These are phyloP conservation scores for Euphonia xanthogaster DNA, from an alignment of 2,797 vertebrate species.

Conservation along the genomic window DNA sequence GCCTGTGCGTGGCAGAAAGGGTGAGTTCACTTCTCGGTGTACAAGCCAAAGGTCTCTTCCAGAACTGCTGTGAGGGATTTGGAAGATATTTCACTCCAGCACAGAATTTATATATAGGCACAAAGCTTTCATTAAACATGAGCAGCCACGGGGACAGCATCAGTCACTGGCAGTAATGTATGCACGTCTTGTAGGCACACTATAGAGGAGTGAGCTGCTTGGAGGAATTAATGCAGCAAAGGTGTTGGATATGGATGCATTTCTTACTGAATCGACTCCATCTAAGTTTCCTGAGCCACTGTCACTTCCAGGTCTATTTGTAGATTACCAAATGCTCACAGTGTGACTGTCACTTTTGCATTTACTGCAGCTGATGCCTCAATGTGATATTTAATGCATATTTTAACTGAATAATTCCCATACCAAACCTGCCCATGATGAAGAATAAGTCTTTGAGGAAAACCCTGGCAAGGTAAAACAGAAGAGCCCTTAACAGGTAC, in stretches of 20 bases:
- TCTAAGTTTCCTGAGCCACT: not conserved
- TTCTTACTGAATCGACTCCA: not conserved
- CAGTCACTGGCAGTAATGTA: not conserved
- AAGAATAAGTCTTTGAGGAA: not conserved
- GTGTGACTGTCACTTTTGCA: constrained; percentile 10
- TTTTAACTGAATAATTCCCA: not conserved
- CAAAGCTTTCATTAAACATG: constrained; percentile 57
- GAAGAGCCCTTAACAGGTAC: not conserved
- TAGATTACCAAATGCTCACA: not conserved
- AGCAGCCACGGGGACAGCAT: constrained; percentile 11
- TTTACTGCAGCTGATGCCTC: constrained; percentile 29
- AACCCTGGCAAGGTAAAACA: not conserved
- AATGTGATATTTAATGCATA: not conserved
- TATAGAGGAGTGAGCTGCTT: not conserved
- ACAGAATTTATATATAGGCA: constrained; percentile 26
- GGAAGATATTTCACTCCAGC: constrained; percentile 19
- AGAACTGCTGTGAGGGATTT: constrained; percentile 29
- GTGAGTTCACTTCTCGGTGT: constrained; percentile 32
- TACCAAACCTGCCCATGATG: not conserved
- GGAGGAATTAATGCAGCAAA: constrained; percentile 16
- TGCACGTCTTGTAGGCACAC: constrained; percentile 12
- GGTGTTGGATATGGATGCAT: not conserved
- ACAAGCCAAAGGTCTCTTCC: constrained; percentile 49
- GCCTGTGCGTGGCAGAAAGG: constrained; percentile 2
- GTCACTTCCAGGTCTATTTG: constrained; percentile 34